phyloP scores from a whole-genome alignment of 1,140 invertebrate species.

The Acromyrmex heyeri region DNA sequence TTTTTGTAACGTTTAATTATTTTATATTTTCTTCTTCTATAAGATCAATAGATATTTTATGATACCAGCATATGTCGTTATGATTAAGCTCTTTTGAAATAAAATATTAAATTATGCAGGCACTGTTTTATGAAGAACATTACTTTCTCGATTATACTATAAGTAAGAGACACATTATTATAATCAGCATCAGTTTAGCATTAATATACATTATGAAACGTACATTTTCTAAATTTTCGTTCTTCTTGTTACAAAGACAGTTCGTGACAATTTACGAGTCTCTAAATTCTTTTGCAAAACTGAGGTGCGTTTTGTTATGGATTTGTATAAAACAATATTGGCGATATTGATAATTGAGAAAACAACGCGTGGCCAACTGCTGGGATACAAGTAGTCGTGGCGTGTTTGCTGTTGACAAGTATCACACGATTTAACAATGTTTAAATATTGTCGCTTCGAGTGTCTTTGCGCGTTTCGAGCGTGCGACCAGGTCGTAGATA shows the following conservation, averaged over 20 bases:
- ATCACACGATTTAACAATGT: constrained; percentile 77
- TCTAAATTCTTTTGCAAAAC: not conserved
- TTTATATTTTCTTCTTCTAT: not conserved
- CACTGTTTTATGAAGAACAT: not conserved
- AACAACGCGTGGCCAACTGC: constrained; percentile 14
- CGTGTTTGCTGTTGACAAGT: constrained; percentile 71
- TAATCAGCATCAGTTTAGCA: not conserved
- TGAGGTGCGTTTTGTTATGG: not conserved
- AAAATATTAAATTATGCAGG: not conserved
- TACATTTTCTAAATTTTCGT: not conserved
- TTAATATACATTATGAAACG: not conserved
- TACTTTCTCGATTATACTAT: not conserved
- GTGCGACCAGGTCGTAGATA: constrained; percentile 72
- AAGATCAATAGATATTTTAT: constrained; percentile 1
- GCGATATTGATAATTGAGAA: constrained; percentile 44
- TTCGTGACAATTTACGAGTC: not conserved
- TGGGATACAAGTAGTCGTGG: constrained; percentile 32
- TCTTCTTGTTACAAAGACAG: not conserved
- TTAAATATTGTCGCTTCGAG: constrained; percentile 76
- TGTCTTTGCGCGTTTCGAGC: constrained; percentile 60
- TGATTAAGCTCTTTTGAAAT: not conserved
- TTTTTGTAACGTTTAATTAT: not conserved
- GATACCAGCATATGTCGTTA: not conserved
- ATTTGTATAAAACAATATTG: constrained; percentile 5
- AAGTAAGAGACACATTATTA: not conserved